Evolutionary conservation across 2,888 invertebrate genomes (phyloP), one percentile per base, ranked within the genome.

Genomic region (Syrista parreyssii): DNA sequence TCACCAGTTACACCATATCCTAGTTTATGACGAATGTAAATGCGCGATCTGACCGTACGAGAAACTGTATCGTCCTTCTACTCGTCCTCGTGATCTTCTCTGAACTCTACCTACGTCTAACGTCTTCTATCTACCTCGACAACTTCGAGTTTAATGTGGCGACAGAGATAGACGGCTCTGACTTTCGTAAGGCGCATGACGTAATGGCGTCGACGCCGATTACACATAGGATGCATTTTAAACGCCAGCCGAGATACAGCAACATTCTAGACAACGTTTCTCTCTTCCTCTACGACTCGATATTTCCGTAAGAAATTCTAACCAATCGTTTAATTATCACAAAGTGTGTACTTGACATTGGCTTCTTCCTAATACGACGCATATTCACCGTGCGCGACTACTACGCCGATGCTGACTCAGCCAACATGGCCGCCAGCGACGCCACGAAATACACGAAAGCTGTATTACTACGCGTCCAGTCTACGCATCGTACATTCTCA

Each of bases 111-210:
- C 55, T 55, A 55, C 55, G 55, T 55, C 55, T 23, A 55, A 55
- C 23, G 55, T 55, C 55, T 55, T 55, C 55, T 55, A 55, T 55
- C 55, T 55, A 55, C 55, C 55, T 55, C 55, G 55, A 9, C 55
- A 55, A 9, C 55, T 55, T 55, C 55, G 55, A 55, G 55, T 55
- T 55, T 55, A 55, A 55, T 55, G 55, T 23, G 55, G 55, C 55
- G 23, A 55, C 55, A 55, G 23, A 55, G 55, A 55, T 23, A 55
- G 55, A 55, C 55, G 23, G 23, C 55, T 23, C 55, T 55, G 55
- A 77, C 82, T 86, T 86, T 84, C 80, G 84, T 84, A 88, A 88
- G 88, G 88, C 88, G 88, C 88, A 88, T 88, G 88, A 88, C 88
- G 88, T 88, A 86, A 88, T 88, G 88, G 88, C 88, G 88, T 78